Evolutionary conservation across 2,888 invertebrate species (phyloP).

Genomic region (Lacanobia wlatinum): DNA sequence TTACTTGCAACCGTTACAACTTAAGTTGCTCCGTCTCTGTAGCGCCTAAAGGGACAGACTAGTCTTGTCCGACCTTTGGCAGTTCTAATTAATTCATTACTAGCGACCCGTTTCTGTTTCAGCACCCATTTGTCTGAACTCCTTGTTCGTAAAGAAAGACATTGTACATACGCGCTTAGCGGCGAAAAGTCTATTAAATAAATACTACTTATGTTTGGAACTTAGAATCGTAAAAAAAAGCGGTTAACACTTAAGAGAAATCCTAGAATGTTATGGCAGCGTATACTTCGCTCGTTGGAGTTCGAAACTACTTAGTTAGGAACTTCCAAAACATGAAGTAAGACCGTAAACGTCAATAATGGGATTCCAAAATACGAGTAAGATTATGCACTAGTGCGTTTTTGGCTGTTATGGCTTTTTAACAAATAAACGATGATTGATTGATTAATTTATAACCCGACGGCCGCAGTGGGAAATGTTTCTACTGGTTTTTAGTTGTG

Average conservation of each 20-base stretch:
- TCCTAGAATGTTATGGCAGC: not conserved
- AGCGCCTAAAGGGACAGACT: constrained; percentile 12
- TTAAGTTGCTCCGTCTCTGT: not conserved
- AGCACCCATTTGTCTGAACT: constrained; percentile 28
- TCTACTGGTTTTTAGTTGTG: not conserved
- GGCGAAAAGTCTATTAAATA: constrained; percentile 20
- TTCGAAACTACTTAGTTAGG: too few relatives aligned
- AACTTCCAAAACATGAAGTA: not conserved
- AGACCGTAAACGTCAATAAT: not conserved
- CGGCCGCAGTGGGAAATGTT: too few relatives aligned
- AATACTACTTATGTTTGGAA: constrained; percentile 8
- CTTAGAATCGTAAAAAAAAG: constrained; percentile 5
- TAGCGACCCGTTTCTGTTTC: constrained; percentile 32
- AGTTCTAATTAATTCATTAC: constrained; percentile 47
- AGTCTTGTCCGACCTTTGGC: constrained; percentile 11
- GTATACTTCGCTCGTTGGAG: not conserved
- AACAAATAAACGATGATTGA: too few relatives aligned
- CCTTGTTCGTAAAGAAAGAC: constrained; percentile 19
- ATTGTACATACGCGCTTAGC: constrained; percentile 26
- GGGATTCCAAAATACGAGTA: not conserved
- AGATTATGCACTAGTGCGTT: too few relatives aligned
- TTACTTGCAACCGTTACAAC: too few relatives aligned
- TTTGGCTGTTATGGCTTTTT: too few relatives aligned
- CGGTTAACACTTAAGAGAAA: too few relatives aligned
- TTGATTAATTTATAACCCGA: too few relatives aligned